These are phyloP conservation scores for Rousettus madagascariensis DNA, from an alignment of 2,797 vertebrate species.

Conservation along the genomic window DNA sequence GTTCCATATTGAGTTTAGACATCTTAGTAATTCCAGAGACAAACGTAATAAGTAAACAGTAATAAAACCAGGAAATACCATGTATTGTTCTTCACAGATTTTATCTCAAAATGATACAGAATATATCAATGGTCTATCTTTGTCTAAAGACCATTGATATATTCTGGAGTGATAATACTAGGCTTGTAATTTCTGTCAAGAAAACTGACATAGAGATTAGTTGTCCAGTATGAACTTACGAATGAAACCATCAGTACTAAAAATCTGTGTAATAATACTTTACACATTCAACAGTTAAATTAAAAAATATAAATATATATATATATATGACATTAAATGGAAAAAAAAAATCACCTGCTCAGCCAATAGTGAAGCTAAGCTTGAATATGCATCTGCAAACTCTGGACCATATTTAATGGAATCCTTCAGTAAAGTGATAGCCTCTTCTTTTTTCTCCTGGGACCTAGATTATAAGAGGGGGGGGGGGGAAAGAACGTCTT, in stretches of 20 bases:
- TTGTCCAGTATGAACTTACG: not conserved
- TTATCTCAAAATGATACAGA: not conserved
- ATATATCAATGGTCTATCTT: not conserved
- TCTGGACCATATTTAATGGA: conserved; percentile 93
- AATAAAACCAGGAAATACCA: not conserved
- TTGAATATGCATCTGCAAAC: conserved; percentile 96
- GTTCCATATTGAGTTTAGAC: not conserved
- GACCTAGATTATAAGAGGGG: conserved; percentile 84
- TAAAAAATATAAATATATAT: not conserved
- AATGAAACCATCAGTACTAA: not conserved
- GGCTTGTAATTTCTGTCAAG: not conserved
- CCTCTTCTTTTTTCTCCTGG: conserved; percentile 91
- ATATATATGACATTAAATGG: not conserved
- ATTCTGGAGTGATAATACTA: not conserved
- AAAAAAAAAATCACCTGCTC: conserved; percentile 89
- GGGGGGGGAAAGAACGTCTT: not conserved
- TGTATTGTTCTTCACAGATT: not conserved
- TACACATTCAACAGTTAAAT: not conserved
- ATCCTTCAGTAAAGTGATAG: conserved; percentile 89
- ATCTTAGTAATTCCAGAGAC: not conserved
- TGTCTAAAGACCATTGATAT: not conserved
- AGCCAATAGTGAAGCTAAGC: conserved; percentile 94
- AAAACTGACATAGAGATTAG: not conserved
- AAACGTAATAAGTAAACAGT: not conserved
- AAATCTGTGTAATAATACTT: not conserved